These are phyloP conservation scores for Anastrepha obliqua DNA, from an alignment of 1,140 invertebrate genomes.

Conservation along the genomic window DNA sequence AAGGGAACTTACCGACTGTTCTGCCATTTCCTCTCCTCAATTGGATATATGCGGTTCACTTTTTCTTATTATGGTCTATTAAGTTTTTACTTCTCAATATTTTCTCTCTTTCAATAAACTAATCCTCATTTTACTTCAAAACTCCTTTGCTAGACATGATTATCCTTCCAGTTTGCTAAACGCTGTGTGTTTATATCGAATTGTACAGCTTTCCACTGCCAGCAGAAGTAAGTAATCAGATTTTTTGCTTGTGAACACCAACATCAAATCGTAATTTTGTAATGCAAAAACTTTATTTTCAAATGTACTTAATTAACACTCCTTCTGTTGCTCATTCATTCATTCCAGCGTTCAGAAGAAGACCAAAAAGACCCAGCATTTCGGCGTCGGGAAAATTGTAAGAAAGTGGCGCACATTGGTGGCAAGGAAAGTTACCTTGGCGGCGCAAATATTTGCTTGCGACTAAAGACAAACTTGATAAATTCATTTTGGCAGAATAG, in stretches of 20 bases:
- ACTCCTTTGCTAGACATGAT: no score
- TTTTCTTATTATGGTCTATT: no score
- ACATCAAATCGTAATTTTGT: not conserved
- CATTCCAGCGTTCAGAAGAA: not conserved
- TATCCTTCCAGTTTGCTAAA: no score
- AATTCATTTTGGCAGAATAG: constrained; percentile 9
- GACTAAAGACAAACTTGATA: constrained; percentile 37
- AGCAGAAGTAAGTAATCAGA: no score
- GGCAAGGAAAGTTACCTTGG: constrained; percentile 13
- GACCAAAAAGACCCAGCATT: not conserved
- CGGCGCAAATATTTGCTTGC: constrained; percentile 18
- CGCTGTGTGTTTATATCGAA: no score
- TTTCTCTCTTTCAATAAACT: no score
- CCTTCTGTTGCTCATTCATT: not conserved
- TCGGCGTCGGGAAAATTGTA: not conserved
- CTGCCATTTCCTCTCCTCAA: no score
- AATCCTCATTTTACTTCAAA: no score
- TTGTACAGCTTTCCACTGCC: no score
- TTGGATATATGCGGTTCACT: no score
- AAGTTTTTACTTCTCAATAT: no score
- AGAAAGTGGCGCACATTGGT: not conserved
- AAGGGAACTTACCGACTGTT: no score
- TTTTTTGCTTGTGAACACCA: not conserved
- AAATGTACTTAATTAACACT: constrained; percentile 51
- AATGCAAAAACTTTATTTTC: constrained; percentile 34